phyloP scores from a whole-genome alignment of 2,888 invertebrate genomes.

The Lasiommata megera region DNA sequence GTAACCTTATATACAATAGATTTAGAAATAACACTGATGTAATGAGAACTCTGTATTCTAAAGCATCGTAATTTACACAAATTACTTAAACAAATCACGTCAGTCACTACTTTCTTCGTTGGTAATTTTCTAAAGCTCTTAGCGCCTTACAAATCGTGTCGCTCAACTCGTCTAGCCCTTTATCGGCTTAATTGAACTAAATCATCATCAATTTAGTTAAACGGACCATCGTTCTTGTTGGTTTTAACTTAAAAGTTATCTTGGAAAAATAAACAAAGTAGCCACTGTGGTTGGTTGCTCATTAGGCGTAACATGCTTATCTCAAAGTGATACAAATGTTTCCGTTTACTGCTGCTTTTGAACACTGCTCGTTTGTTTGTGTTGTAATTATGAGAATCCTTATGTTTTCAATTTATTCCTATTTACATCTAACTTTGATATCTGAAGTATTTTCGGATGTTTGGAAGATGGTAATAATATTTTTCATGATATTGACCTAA shows the following conservation, averaged over 20 bases:
- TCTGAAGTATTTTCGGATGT: background rate
- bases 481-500: too few species aligned
- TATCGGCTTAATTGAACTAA: slow-evolving; percentile 65
- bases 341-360: slow-evolving; percentile 26
- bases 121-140: slow-evolving; percentile 18
- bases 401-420: slow-evolving; percentile 10
- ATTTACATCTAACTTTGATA: background rate
- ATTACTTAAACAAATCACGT: slow-evolving; percentile 21
- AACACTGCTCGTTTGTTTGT: slow-evolving; percentile 29
- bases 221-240: slow-evolving; percentile 29
- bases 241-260: slow-evolving; percentile 47
- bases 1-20: too few species aligned
- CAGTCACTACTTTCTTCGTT: slow-evolving; percentile 5
- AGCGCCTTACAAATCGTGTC: slow-evolving; percentile 17
- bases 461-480: background rate
- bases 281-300: slow-evolving; percentile 47
- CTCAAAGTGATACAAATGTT: slow-evolving; percentile 37
- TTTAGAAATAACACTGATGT: too few species aligned
- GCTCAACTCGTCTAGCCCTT: slow-evolving; percentile 44
- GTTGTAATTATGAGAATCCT: slow-evolving; percentile 8
- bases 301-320: slow-evolving; percentile 37
- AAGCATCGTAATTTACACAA: slow-evolving; percentile 3
- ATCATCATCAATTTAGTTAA: slow-evolving; percentile 66
- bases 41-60: background rate
- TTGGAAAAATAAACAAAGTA: slow-evolving; percentile 50